phyloP scores from a whole-genome alignment of 2,797 vertebrate genomes.

The Kryptopterus vitreolus region DNA sequence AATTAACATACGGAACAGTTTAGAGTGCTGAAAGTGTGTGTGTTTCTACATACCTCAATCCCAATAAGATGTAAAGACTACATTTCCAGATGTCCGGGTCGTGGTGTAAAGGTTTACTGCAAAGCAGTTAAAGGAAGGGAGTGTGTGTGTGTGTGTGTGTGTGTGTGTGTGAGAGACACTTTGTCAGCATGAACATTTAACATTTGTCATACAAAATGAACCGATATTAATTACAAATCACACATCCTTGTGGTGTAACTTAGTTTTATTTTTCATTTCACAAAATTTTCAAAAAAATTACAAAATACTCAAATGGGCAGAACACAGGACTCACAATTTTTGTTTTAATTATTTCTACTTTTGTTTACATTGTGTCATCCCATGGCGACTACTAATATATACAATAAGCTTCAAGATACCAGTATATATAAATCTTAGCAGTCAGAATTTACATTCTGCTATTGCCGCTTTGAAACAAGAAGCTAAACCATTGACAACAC shows the following conservation, averaged over 20 bases:
- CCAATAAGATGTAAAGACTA: no score
- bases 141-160: neutral
- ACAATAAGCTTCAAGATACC: conserved; percentile 99
- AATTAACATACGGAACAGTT: no score
- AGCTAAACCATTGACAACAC: conserved; percentile 95
- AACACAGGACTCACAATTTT: conserved; percentile 99
- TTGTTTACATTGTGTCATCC: conserved; percentile 99
- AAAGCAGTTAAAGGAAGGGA: no score
- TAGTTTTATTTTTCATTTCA: conserved; percentile 99
- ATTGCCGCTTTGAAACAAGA: conserved; percentile 90
- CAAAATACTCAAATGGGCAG: conserved; percentile 99
- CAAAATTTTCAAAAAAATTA: conserved; percentile 99
- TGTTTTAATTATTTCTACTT: conserved; percentile 97
- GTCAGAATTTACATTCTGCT: conserved; percentile 95
- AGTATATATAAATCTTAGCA: conserved; percentile 98
- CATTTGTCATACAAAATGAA: conserved; percentile 47
- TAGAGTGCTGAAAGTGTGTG: neutral
- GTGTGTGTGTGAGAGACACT: neutral
- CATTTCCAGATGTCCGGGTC: no score
- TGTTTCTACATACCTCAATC: no score
- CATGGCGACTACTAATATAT: conserved; percentile 99
- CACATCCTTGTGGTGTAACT: conserved; percentile 90
- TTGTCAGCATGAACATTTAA: conserved; percentile 50
- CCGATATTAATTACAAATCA: conserved; percentile 49
- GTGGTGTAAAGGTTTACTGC: no score